Evolutionary conservation across 2,797 vertebrate species (phyloP), one percentile per base, ranked within the genome.

Genomic region (Rhabdomys pumilio): DNA sequence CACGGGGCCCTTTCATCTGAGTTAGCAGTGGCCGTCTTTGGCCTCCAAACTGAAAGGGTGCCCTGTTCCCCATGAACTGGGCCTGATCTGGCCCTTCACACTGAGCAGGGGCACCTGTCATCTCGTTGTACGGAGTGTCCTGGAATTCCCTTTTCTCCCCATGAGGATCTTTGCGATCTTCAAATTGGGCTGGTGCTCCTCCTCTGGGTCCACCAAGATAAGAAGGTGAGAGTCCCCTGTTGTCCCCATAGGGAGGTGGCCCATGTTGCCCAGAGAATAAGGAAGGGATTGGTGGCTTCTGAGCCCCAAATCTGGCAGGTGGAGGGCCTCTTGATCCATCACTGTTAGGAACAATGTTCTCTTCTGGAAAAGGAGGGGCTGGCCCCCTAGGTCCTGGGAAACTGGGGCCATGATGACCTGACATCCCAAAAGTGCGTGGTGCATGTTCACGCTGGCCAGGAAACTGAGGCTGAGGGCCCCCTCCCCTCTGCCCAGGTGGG

Each of bases 221-320:
- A 57, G 99, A 97, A 19, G 99, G 98, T 12, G 98, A 98, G 84
- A 98, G 99, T 41, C 99, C 99, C 96, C 99, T 99, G 34, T 97
- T 98, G 34, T 99, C 99, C 98, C 99, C 99, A 41, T 99, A 99
- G 93, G 98, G 98, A 89, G 98, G 98, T 47, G 99, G 99, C 67
- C 99, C 99, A 83, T 99, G 99, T 69, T 99, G 99, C 97, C 98
- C 98, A 95, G 99, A 98, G 96, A 99, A 99, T 95, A 98, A 99
- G 95, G 99, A 99, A 96, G 99, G 99, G 81, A 98, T 98, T 29
- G 98, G 98, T 73, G 98, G 99, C 69, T 99, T 99, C 1, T 99
- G 99, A 50, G 98, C 98, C 87, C 98, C 98, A 85, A 99, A 99
- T 97, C 99, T 98, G 91, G 98, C 98, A 19, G 98, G 98, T 1